Conservation (phyloP, 2,113 vertebrate genomes). For the Gymnorhina tibicen region DNA sequence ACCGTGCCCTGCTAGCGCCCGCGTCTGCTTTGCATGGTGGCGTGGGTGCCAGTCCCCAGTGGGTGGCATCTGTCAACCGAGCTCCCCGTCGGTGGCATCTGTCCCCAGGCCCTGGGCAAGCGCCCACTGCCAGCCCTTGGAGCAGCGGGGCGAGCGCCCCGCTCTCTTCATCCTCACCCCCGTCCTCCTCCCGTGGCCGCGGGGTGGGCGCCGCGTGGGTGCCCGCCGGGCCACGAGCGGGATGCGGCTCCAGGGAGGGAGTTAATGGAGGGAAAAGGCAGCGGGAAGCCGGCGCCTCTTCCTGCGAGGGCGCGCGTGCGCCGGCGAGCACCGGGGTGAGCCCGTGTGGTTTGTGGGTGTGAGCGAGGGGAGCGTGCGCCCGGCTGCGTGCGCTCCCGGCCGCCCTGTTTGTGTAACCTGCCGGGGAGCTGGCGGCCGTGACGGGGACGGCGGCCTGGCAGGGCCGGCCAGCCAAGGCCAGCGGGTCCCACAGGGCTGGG, state of each 20-base stretch:
- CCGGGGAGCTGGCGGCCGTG: neutral
- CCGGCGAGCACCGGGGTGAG: neutral
- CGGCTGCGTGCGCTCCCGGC: neutral
- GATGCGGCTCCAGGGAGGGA: neutral
- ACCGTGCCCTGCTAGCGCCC: neutral
- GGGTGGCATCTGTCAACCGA: neutral
- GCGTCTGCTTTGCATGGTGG: neutral
- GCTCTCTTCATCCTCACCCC: neutral
- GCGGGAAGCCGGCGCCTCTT: slow-evolving; percentile 11
- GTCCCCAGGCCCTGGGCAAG: neutral
- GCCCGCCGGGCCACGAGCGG: neutral
- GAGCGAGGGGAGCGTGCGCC: neutral
- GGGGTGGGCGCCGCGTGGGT: neutral
- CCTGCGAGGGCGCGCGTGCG: neutral
- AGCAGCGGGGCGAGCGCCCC: fast-evolving
- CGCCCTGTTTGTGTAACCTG: neutral
- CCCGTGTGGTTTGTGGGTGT: slow-evolving; percentile 38
- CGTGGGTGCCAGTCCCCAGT: neutral
- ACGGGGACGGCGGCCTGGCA: neutral
- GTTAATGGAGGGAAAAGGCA: slow-evolving; percentile 37
- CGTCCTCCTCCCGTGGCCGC: neutral
- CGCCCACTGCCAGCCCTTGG: neutral
- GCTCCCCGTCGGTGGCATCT: neutral
- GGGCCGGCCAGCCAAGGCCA: neutral
- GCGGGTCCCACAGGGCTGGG: fast-evolving